Evolutionary conservation across 2,888 invertebrate genomes (phyloP).

Genomic region (Stegana nigrithorax): DNA sequence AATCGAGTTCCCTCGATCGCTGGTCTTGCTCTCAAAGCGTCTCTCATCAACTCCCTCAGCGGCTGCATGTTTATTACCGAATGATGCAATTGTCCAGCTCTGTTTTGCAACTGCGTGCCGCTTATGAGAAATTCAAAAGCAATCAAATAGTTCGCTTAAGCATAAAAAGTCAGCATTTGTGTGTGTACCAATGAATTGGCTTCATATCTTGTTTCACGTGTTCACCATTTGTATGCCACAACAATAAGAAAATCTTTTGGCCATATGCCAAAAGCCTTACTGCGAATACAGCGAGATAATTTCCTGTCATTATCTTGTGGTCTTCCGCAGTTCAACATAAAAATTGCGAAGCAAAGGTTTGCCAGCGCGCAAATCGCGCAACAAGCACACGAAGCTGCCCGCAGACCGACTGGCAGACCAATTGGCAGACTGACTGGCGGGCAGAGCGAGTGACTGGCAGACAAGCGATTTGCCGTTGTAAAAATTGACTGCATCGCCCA

Average conservation of each 20-base stretch:
- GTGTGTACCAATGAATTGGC: too few relatives aligned
- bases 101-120: too few relatives aligned
- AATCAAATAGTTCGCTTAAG: too few relatives aligned
- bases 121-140: too few relatives aligned
- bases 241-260: constrained; percentile 11
- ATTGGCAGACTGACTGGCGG: not conserved
- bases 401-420: not conserved
- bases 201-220: too few relatives aligned
- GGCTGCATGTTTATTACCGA: too few relatives aligned
- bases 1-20: too few relatives aligned
- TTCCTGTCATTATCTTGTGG: constrained; percentile 66
- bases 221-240: too few relatives aligned
- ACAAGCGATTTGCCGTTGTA: constrained; percentile 33
- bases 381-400: constrained; percentile 23
- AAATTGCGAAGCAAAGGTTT: constrained; percentile 60
- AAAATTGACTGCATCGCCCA: constrained; percentile 60
- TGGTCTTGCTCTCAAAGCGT: too few relatives aligned
- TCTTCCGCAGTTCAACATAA: constrained; percentile 64
- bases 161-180: too few relatives aligned
- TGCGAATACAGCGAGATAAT: constrained; percentile 62
- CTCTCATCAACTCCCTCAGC: too few relatives aligned
- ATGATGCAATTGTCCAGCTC: too few relatives aligned
- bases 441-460: not conserved
- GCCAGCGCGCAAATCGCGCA: constrained; percentile 19
- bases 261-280: constrained; percentile 7